A percentile compares a stretch with the other conserved stretches of the same genome.
Conservation (phyloP, 2,888 invertebrate species). For the Eugnorisma glareosa region DNA sequence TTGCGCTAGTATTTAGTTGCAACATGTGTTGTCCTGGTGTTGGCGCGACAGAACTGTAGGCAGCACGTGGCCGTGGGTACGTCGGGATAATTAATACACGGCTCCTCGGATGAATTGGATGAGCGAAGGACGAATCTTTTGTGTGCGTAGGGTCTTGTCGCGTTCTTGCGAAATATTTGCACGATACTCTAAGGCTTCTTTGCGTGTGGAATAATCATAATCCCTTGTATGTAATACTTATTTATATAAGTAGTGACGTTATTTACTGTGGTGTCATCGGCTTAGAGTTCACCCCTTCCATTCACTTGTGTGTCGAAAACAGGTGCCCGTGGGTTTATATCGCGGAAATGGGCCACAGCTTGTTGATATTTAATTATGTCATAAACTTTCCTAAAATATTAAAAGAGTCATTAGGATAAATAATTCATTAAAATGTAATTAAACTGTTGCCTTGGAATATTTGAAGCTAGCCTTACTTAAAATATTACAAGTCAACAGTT, state of each 20-base stretch:
- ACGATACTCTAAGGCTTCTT: constrained; percentile 18
- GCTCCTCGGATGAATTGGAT: constrained; percentile 41
- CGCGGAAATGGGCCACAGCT: not conserved
- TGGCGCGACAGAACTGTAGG: constrained; percentile 60
- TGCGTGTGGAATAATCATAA: constrained; percentile 22
- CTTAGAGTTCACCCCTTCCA: constrained; percentile 31
- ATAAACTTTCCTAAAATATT: not conserved
- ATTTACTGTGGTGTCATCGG: constrained; percentile 30
- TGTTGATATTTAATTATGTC: not conserved
- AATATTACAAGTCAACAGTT: too few species aligned
- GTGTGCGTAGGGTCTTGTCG: constrained; percentile 51
- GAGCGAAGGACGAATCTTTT: constrained; percentile 60
- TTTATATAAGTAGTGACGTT: constrained; percentile 34
- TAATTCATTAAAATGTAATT: not conserved
- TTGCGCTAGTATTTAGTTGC: constrained; percentile 21
- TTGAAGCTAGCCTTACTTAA: too few species aligned
- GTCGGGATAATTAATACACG: constrained; percentile 58
- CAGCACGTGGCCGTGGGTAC: constrained; percentile 66
- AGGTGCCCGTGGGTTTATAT: constrained; percentile 1
- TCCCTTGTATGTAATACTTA: constrained; percentile 33
- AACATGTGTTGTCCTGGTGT: constrained; percentile 31
- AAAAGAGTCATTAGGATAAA: not conserved
- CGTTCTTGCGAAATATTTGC: constrained; percentile 12
- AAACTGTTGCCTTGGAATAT: not conserved
- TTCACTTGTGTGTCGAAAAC: constrained; percentile 17